A percentile compares a stretch with the other conserved stretches of the same genome.
These are phyloP conservation scores for Polypedilum vanderplanki DNA, from an alignment of 1,140 invertebrate genomes.

Conservation along the genomic window DNA sequence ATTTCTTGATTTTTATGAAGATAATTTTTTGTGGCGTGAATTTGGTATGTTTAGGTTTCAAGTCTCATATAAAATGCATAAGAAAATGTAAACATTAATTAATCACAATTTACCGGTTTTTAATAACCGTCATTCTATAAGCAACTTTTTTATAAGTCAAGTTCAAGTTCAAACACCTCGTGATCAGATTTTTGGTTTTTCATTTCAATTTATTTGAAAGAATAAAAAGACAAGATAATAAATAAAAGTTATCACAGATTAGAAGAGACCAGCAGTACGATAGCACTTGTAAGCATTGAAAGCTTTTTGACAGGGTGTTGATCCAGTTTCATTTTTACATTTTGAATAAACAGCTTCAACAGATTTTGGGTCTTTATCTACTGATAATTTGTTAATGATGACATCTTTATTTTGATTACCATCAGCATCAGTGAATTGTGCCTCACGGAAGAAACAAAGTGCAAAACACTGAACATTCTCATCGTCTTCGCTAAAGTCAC, in stretches of 20 bases:
- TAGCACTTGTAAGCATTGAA: constrained; percentile 22
- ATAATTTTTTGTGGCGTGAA: too few species aligned
- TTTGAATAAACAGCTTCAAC: constrained; percentile 16
- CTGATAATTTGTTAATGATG: background rate
- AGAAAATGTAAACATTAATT: too few species aligned
- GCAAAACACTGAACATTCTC: background rate
- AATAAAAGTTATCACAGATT: constrained; percentile 17
- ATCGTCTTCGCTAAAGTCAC: constrained; percentile 1
- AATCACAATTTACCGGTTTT: too few species aligned
- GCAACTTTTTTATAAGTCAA: background rate
- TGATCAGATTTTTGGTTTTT: too few species aligned
- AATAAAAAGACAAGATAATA: background rate
- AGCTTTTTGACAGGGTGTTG: background rate
- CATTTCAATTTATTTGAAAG: background rate
- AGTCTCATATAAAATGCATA: too few species aligned
- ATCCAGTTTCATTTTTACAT: background rate
- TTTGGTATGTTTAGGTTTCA: too few species aligned
- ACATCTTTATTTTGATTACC: background rate
- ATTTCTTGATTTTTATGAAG: too few species aligned
- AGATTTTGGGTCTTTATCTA: background rate
- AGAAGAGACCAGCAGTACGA: background rate
- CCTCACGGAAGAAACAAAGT: constrained; percentile 21
- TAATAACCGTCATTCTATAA: background rate
- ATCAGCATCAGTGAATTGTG: background rate
- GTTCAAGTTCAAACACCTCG: too few species aligned